A percentile compares a stretch with the other conserved stretches of the same genome.
Conservation (phyloP, 2,113 vertebrate species). For the Petromus typicus region DNA sequence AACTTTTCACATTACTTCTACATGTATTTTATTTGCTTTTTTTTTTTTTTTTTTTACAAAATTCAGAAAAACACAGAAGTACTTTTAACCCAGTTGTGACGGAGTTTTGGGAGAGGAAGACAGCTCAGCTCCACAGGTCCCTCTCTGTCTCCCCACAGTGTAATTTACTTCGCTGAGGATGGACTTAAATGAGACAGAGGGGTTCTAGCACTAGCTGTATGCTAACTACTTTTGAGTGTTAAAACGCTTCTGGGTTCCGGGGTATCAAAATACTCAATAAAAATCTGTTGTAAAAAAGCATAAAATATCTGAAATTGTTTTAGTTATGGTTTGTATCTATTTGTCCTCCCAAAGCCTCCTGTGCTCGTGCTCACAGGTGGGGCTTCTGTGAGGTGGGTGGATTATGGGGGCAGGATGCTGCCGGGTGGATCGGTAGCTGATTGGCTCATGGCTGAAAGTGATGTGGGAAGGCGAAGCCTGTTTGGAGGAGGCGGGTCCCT, state of each 20-base stretch:
- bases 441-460: neutral
- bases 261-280: neutral
- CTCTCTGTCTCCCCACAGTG: neutral
- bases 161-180: neutral
- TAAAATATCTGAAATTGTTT: neutral
- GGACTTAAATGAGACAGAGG: neutral
- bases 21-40: neutral
- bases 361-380: neutral
- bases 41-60: slow-evolving; percentile 2
- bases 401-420: neutral
- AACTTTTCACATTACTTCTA: neutral
- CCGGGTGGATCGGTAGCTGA: neutral
- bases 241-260: neutral
- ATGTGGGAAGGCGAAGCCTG: neutral
- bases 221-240: neutral
- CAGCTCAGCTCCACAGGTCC: neutral
- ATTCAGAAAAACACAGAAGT: neutral
- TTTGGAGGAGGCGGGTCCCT: neutral
- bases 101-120: neutral
- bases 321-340: no score
- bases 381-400: neutral
- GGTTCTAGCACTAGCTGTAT: neutral
- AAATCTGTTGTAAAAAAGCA: neutral
- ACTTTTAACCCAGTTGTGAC: neutral
- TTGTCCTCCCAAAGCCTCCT: neutral